These are phyloP conservation scores for Microtus pennsylvanicus DNA, from an alignment of 2,113 vertebrate species.

Conservation along the genomic window DNA sequence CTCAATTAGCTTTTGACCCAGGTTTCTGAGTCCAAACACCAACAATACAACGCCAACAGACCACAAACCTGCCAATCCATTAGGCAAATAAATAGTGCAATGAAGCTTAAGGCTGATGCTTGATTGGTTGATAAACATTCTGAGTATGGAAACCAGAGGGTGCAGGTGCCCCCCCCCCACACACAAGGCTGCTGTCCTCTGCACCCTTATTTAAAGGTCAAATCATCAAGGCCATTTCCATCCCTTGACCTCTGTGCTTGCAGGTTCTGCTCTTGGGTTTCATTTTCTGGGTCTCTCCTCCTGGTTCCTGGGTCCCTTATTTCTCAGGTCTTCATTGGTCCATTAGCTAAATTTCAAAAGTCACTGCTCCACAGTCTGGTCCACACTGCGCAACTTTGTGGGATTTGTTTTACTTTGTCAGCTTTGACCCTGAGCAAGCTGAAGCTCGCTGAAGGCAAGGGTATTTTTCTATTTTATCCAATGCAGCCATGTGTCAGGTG, in stretches of 20 bases:
- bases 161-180: background rate
- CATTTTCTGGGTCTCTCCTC: background rate
- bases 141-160: background rate
- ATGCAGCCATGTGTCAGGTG: background rate
- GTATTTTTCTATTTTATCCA: background rate
- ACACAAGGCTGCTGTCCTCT: background rate
- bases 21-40: background rate
- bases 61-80: background rate
- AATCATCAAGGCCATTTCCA: background rate
- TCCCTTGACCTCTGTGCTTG: background rate
- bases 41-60: background rate
- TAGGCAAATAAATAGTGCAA: background rate
- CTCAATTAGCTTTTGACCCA: background rate
- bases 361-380: background rate
- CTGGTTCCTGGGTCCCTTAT: background rate
- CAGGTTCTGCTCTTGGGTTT: background rate
- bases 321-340: background rate
- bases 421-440: background rate
- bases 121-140: background rate
- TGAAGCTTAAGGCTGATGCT: background rate
- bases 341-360: background rate
- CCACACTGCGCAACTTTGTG: too few relatives aligned
- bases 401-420: background rate
- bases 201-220: background rate
- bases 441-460: accelerated